Evolutionary conservation across 2,113 vertebrate species (phyloP).

Genomic region (Varanus komodoensis): DNA sequence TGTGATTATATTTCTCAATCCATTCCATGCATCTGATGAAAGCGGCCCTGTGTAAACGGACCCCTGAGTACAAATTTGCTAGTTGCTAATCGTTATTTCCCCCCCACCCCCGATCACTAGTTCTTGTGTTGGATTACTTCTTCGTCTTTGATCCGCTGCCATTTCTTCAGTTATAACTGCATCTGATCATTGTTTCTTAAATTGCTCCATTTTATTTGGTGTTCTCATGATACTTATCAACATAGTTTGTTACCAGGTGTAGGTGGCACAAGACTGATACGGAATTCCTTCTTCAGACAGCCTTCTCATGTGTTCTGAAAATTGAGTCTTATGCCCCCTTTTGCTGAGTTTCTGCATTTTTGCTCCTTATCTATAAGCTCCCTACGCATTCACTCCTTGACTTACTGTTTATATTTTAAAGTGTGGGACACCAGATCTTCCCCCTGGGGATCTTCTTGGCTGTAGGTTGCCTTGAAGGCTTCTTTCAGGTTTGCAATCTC

Average conservation of each 20-base stretch:
- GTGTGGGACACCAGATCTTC: slow-evolving; percentile 36
- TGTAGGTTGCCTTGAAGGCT: background rate
- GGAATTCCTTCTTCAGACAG: slow-evolving; percentile 15
- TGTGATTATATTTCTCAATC: background rate
- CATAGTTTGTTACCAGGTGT: slow-evolving; percentile 30
- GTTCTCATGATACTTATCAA: slow-evolving; percentile 41
- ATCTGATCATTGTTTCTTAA: slow-evolving; percentile 23
- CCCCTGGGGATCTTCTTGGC: slow-evolving; percentile 39
- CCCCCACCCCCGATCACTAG: background rate
- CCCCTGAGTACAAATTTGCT: slow-evolving; percentile 18
- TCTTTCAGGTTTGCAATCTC: slow-evolving; percentile 31
- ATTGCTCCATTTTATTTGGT: slow-evolving; percentile 30
- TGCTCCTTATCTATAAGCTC: background rate
- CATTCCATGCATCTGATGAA: slow-evolving; percentile 19
- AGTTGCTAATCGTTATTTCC: background rate
- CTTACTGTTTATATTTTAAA: slow-evolving; percentile 13
- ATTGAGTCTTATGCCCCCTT: background rate
- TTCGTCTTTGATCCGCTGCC: slow-evolving; percentile 16
- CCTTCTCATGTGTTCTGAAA: slow-evolving; percentile 22
- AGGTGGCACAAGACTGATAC: slow-evolving; percentile 21
- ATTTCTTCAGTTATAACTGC: slow-evolving; percentile 19
- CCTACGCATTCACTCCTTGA: background rate
- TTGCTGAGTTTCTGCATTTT: background rate
- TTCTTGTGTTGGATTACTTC: slow-evolving; percentile 24
- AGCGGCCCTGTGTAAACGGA: background rate